These are phyloP conservation scores for Pantelozetes paolii DNA, from an alignment of 2,888 invertebrate genomes.

Conservation along the genomic window DNA sequence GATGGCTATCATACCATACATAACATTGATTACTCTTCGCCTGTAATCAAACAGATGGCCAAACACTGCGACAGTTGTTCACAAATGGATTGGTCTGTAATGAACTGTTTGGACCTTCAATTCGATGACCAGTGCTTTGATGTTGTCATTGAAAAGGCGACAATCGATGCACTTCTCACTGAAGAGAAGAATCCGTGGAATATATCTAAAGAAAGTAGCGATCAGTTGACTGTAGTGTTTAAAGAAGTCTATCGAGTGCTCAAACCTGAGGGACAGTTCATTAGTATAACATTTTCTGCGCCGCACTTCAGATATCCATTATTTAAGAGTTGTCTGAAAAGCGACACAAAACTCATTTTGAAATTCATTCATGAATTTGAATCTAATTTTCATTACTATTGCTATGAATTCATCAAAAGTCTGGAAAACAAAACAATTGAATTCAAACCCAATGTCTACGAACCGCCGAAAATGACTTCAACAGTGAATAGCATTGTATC, in stretches of 20 bases:
- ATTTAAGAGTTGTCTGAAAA: conserved; percentile 46
- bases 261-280: conserved; percentile 50
- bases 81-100: conserved; percentile 54
- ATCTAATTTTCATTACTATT: conserved; percentile 49
- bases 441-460: conserved; percentile 18
- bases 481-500: not conserved
- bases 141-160: conserved; percentile 56
- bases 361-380: conserved; percentile 49
- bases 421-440: not conserved
- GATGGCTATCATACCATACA: conserved; percentile 53
- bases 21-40: conserved; percentile 55
- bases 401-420: conserved; percentile 50
- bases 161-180: conserved; percentile 55
- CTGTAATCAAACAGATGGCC: conserved; percentile 53
- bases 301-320: conserved; percentile 54
- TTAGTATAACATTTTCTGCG: conserved; percentile 55
- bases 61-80: conserved; percentile 49
- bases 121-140: conserved; percentile 52
- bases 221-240: conserved; percentile 50
- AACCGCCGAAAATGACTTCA: conserved; percentile 40
- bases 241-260: conserved; percentile 51
- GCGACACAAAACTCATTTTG: conserved; percentile 49
- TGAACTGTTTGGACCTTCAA: conserved; percentile 53
- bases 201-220: conserved; percentile 49
- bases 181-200: conserved; percentile 53